Evolutionary conservation across 2,113 vertebrate species (phyloP).

Genomic region (Ondatra zibethicus): DNA sequence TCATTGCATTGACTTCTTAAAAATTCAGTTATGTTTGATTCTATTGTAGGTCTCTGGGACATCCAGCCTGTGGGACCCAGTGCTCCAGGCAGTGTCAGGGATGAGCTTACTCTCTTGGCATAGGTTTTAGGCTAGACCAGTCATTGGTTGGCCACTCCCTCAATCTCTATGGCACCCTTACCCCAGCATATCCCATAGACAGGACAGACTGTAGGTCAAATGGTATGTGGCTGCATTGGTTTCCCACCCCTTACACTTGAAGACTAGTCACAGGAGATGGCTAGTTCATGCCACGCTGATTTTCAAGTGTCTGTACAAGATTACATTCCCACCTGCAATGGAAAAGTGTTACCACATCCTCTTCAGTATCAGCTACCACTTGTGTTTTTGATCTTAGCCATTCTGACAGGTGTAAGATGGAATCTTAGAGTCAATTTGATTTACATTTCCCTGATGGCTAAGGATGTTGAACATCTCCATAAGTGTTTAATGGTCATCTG

Average conservation of each 20-base stretch:
- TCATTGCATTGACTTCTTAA: no score
- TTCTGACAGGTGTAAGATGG: no score
- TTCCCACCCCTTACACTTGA: neutral
- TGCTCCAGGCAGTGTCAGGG: neutral
- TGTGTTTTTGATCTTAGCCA: no score
- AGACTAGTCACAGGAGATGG: neutral
- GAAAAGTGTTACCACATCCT: no score
- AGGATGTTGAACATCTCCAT: no score
- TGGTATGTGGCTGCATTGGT: neutral
- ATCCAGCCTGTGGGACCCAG: neutral
- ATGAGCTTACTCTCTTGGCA: neutral
- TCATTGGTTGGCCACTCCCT: neutral
- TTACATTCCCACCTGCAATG: no score
- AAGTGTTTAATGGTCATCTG: no score
- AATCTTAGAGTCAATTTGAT: no score
- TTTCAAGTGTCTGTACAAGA: no score
- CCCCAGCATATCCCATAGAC: neutral
- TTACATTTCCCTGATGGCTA: no score
- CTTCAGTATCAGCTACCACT: no score
- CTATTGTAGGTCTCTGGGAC: neutral
- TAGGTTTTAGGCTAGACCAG: neutral
- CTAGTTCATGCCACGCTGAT: neutral
- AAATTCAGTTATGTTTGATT: neutral
- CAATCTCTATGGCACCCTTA: neutral
- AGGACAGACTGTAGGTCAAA: neutral